Evolutionary conservation across 2,113 vertebrate genomes (phyloP).

Genomic region (Phylloscopus whistleri): DNA sequence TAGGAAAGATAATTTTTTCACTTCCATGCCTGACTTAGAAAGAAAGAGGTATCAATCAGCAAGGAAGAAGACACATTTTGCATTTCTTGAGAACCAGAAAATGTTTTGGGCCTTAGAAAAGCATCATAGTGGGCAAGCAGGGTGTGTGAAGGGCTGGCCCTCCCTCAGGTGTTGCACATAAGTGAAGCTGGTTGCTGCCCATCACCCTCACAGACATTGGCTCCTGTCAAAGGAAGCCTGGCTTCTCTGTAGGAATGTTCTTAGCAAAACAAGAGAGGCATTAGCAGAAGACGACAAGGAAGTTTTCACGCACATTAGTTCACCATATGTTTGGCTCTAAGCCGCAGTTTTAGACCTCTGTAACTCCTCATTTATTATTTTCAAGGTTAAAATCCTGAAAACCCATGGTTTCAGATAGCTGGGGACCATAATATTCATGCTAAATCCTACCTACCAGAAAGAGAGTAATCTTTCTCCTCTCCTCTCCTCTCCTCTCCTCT

Average conservation of each 20-base stretch:
- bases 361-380: slow-evolving; percentile 36
- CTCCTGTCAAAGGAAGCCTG: background rate
- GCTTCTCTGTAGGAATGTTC: background rate
- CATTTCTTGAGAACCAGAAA: background rate
- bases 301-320: slow-evolving; percentile 15
- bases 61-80: background rate
- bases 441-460: background rate
- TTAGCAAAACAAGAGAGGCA: background rate
- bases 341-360: background rate
- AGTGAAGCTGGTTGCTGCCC: background rate
- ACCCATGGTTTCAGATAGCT: background rate
- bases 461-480: background rate
- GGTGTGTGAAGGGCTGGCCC: background rate
- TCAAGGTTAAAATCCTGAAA: slow-evolving; percentile 2
- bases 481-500: no score
- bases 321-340: slow-evolving; percentile 35
- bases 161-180: background rate
- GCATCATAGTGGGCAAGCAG: background rate
- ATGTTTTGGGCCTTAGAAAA: background rate
- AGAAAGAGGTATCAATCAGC: background rate
- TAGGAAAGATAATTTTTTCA: background rate
- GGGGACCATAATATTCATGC: background rate
- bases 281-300: background rate
- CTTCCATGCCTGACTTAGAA: background rate
- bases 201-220: background rate